These are phyloP conservation scores for Drosophila lacteicornis DNA, from an alignment of 1,140 invertebrate species.

Conservation along the genomic window DNA sequence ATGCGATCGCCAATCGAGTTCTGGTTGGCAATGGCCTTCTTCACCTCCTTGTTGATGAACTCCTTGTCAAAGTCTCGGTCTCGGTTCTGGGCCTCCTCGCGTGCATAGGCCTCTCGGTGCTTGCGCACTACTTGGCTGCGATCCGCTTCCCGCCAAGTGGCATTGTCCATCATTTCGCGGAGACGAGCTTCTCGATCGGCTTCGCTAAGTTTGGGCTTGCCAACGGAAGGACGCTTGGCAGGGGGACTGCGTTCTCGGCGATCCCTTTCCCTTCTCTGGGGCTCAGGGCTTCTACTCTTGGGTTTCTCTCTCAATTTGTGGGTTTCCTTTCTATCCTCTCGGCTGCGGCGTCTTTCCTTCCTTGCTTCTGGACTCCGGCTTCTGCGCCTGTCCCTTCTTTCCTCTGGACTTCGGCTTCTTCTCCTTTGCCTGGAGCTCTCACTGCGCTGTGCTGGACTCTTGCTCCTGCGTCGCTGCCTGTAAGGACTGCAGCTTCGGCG, in stretches of 20 bases:
- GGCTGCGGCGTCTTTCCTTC: neutral
- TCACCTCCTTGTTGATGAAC: slow-evolving; percentile 88
- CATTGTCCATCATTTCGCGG: slow-evolving; percentile 94
- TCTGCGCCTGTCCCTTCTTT: neutral
- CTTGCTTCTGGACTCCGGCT: neutral
- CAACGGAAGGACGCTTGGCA: slow-evolving; percentile 1
- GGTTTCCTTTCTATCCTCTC: slow-evolving; percentile 1
- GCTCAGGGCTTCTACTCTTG: slow-evolving; percentile 6
- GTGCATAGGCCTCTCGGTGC: slow-evolving; percentile 88
- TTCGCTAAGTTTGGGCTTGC: slow-evolving; percentile 84
- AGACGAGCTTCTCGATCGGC: slow-evolving; percentile 89
- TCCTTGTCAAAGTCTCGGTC: slow-evolving; percentile 85
- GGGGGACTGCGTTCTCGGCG: slow-evolving; percentile 4
- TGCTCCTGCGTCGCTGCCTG: neutral
- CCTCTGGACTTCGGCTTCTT: neutral
- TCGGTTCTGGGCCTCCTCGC: slow-evolving; percentile 86
- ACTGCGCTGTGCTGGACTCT: neutral
- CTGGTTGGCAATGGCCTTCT: slow-evolving; percentile 87
- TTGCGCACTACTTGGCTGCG: slow-evolving; percentile 88
- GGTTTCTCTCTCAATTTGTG: slow-evolving; percentile 1
- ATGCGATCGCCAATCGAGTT: slow-evolving; percentile 91
- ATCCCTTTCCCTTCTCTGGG: neutral
- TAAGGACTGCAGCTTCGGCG: slow-evolving; percentile 22
- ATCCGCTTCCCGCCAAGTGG: slow-evolving; percentile 89
- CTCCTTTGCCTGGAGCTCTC: slow-evolving; percentile 1